Conservation (phyloP, 2,797 vertebrate species). For the Adrianichthys oophorus region DNA sequence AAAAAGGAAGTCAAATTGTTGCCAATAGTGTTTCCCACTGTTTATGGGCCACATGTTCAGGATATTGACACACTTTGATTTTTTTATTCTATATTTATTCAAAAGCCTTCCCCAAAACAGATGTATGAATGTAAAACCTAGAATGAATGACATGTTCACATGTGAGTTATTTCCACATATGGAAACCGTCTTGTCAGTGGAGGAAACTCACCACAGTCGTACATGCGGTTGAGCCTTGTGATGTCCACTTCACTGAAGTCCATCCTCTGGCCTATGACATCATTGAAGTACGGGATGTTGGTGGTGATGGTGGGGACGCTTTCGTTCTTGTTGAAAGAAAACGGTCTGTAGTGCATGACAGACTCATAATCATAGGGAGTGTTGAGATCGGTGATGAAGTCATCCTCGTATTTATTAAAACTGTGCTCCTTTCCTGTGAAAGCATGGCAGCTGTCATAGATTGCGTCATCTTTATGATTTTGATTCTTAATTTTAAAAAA, state of each 20-base stretch:
- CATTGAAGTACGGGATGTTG: conserved; percentile 82
- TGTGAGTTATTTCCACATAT: too few relatives aligned
- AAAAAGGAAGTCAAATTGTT: too few relatives aligned
- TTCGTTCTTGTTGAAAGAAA: conserved; percentile 87
- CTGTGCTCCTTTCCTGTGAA: conserved; percentile 79
- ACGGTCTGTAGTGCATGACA: conserved; percentile 87
- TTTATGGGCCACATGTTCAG: too few relatives aligned
- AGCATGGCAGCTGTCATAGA: not conserved
- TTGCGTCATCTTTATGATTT: not conserved
- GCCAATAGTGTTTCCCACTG: too few relatives aligned
- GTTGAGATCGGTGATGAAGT: conserved; percentile 84
- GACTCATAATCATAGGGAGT: conserved; percentile 92
- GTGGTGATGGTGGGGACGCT: conserved; percentile 86
- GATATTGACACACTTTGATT: too few relatives aligned
- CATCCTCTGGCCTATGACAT: conserved; percentile 87
- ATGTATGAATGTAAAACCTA: too few relatives aligned
- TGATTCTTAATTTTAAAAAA: too few relatives aligned
- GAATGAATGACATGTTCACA: too few relatives aligned
- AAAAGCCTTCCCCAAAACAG: too few relatives aligned
- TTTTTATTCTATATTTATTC: too few relatives aligned
- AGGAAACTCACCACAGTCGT: conserved; percentile 87
- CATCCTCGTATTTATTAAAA: conserved; percentile 82
- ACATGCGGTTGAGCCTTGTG: conserved; percentile 89
- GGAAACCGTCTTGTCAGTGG: not conserved
- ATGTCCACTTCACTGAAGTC: conserved; percentile 87